These are phyloP conservation scores for Hoplostethus atlanticus DNA, from an alignment of 2,797 vertebrate species.

Conservation along the genomic window DNA sequence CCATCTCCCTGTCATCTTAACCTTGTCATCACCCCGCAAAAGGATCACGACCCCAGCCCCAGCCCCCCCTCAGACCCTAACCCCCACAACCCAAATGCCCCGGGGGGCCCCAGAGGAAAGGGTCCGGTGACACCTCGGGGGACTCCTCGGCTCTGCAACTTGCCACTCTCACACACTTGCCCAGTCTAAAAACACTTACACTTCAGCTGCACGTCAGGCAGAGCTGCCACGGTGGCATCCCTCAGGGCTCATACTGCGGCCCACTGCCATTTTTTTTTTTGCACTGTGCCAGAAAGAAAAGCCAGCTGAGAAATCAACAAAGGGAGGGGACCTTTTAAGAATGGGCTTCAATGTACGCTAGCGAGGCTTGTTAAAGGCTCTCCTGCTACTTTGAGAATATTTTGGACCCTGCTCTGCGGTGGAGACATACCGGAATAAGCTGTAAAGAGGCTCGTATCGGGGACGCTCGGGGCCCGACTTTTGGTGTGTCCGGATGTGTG, in stretches of 20 bases:
- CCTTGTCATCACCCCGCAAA: slow-evolving; percentile 65
- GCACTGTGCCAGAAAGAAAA: slow-evolving; percentile 45
- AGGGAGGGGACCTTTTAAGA: slow-evolving; percentile 44
- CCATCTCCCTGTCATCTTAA: slow-evolving; percentile 66
- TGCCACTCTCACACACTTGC: slow-evolving; percentile 52
- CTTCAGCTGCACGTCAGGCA: background rate
- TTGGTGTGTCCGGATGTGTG: slow-evolving; percentile 65
- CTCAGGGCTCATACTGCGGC: slow-evolving; percentile 32
- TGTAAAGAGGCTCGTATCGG: slow-evolving; percentile 56
- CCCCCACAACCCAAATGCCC: slow-evolving; percentile 55
- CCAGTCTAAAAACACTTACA: slow-evolving; percentile 58
- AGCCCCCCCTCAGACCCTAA: slow-evolving; percentile 27
- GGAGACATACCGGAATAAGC: slow-evolving; percentile 35
- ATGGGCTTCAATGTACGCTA: slow-evolving; percentile 33
- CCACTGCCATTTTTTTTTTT: slow-evolving; percentile 21
- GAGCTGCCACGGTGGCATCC: slow-evolving; percentile 23
- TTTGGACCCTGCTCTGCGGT: slow-evolving; percentile 40
- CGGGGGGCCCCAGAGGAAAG: slow-evolving; percentile 45
- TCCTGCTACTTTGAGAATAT: slow-evolving; percentile 51
- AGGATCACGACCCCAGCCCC: slow-evolving; percentile 63
- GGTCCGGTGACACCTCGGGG: slow-evolving; percentile 64
- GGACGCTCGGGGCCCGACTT: slow-evolving; percentile 54
- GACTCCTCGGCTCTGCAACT: slow-evolving; percentile 47
- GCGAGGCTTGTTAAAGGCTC: slow-evolving; percentile 45
- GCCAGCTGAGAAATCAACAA: slow-evolving; percentile 31